Percentiles rank a stretch among this genome's conserved stretches.
These are phyloP conservation scores for Cossypha heuglini DNA, from an alignment of 2,797 vertebrate species.

Conservation along the genomic window DNA sequence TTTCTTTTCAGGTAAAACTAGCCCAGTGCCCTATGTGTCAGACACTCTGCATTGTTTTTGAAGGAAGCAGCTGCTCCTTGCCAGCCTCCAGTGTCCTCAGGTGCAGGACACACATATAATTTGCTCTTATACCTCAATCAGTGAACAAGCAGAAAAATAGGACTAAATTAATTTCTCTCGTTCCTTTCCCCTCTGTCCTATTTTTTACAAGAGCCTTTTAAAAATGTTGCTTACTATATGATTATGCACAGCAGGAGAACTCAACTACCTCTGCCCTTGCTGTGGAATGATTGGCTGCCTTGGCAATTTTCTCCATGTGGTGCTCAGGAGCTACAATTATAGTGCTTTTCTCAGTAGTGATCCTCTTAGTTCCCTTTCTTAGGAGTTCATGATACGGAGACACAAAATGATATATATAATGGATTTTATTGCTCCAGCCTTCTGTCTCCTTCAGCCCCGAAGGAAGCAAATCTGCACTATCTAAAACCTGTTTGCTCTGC, in stretches of 20 bases:
- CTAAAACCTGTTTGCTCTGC: slow-evolving; percentile 38
- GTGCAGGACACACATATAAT: slow-evolving; percentile 56
- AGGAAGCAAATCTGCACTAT: slow-evolving; percentile 11
- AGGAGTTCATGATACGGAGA: slow-evolving; percentile 68
- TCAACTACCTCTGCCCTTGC: slow-evolving; percentile 63
- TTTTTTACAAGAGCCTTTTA: slow-evolving; percentile 75
- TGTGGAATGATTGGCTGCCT: slow-evolving; percentile 71
- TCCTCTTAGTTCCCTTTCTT: slow-evolving; percentile 72
- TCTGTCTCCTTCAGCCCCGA: not conserved
- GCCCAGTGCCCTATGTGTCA: not conserved
- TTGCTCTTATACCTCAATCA: slow-evolving; percentile 61
- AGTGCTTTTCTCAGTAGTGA: slow-evolving; percentile 70
- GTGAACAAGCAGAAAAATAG: slow-evolving; percentile 66
- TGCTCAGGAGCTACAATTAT: slow-evolving; percentile 70
- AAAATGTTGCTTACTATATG: slow-evolving; percentile 72
- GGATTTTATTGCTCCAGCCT: slow-evolving; percentile 60
- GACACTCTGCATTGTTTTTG: not conserved
- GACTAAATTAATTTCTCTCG: slow-evolving; percentile 73
- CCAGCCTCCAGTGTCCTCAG: slow-evolving; percentile 60
- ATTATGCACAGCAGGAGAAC: slow-evolving; percentile 66
- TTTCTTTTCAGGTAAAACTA: not conserved
- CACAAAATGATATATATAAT: slow-evolving; percentile 70
- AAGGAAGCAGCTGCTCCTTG: not conserved
- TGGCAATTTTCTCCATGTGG: slow-evolving; percentile 58
- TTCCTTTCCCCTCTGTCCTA: slow-evolving; percentile 41